phyloP scores from a whole-genome alignment of 2,888 invertebrate genomes.

The Eristalis pertinax region DNA sequence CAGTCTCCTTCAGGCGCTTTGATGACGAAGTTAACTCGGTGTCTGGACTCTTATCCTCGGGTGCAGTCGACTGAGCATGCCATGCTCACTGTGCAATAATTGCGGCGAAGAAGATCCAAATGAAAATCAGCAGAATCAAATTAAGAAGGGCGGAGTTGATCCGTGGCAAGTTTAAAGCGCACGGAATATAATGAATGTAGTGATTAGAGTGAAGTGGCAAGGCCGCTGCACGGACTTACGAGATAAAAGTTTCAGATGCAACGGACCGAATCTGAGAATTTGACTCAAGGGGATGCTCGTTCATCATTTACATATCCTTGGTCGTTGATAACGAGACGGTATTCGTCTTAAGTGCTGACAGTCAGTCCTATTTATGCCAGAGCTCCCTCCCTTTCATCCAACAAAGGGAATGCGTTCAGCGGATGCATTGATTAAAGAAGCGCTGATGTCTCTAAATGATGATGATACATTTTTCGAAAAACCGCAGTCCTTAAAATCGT shows the following conservation, averaged over 20 bases:
- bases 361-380: not conserved
- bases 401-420: not conserved
- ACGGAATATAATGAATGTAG: not conserved
- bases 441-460: not conserved
- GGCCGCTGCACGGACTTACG: not conserved
- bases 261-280: not conserved
- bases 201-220: not conserved
- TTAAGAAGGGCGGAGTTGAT: not conserved
- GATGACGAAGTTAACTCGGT: slow-evolving; percentile 5
- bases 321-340: not conserved
- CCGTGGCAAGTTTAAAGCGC: too few relatives aligned
- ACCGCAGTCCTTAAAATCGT: not conserved
- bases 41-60: slow-evolving; percentile 7
- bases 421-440: not conserved
- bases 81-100: not conserved
- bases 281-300: too few relatives aligned
- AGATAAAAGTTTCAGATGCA: not conserved
- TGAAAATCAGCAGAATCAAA: not conserved
- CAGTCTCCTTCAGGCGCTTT: not conserved
- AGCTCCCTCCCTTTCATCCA: not conserved
- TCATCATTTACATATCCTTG: not conserved
- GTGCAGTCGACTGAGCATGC: not conserved
- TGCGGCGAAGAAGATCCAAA: not conserved
- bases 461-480: not conserved
- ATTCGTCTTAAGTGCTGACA: not conserved